phyloP scores from a whole-genome alignment of 1,140 invertebrate genomes.

The Drosophila suzukii region DNA sequence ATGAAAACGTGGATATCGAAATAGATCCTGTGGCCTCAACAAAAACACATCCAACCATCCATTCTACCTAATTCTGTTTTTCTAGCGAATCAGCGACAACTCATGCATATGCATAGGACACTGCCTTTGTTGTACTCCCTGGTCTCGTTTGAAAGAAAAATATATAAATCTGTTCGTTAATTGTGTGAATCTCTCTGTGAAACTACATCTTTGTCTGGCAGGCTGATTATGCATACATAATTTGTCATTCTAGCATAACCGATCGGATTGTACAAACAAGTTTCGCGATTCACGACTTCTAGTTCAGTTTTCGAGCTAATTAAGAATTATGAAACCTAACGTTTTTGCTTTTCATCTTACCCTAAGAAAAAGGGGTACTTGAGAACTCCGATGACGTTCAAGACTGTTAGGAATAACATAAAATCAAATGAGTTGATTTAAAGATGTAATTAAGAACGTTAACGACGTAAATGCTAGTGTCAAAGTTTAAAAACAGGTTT shows the following conservation, averaged over 20 bases:
- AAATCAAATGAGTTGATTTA: too few relatives aligned
- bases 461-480: slow-evolving; percentile 4
- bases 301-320: slow-evolving; percentile 55
- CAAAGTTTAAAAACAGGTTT: background rate
- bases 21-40: slow-evolving; percentile 1
- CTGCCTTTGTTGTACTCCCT: slow-evolving; percentile 9
- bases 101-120: slow-evolving; percentile 41
- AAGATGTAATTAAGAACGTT: background rate
- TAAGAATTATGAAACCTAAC: slow-evolving; percentile 61
- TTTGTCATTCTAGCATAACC: slow-evolving; percentile 55
- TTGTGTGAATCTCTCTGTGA: slow-evolving; percentile 55
- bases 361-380: slow-evolving; percentile 21
- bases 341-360: slow-evolving; percentile 45
- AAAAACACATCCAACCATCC: background rate
- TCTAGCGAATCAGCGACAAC: slow-evolving; percentile 9
- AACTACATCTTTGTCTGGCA: slow-evolving; percentile 42
- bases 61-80: background rate
- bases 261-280: slow-evolving; percentile 42
- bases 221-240: slow-evolving; percentile 57
- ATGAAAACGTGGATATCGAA: too few relatives aligned
- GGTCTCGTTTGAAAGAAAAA: slow-evolving; percentile 33
- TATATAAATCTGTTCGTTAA: slow-evolving; percentile 55
- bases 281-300: slow-evolving; percentile 51
- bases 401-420: background rate
- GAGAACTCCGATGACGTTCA: background rate